phyloP scores from a whole-genome alignment of 2,797 vertebrate species.

The Gallinago solitaria region DNA sequence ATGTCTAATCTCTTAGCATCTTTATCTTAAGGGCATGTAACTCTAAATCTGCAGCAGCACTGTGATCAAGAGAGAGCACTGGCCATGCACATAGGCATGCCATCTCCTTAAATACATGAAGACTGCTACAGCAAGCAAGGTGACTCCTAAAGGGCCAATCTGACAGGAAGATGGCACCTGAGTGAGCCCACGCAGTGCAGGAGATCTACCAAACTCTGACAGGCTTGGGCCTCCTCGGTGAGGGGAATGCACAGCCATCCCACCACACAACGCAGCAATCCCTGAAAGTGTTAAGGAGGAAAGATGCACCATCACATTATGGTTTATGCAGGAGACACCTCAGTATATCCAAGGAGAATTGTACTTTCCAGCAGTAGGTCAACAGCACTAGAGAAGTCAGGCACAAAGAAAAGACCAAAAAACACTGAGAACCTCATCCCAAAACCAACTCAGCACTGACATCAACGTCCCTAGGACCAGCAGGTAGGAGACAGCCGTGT shows the following conservation, averaged over 20 bases:
- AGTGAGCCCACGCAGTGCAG: not conserved
- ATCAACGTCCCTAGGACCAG: not conserved
- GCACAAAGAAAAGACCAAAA: not conserved
- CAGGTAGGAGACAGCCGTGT: fast-evolving
- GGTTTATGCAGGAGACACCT: not conserved
- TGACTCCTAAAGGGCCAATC: not conserved
- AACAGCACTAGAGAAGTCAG: not conserved
- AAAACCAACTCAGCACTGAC: not conserved
- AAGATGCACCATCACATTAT: not conserved
- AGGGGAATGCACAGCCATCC: not conserved
- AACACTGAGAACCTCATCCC: not conserved
- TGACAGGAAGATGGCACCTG: not conserved
- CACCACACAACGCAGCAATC: not conserved
- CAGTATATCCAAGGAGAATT: not conserved
- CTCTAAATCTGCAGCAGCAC: not conserved
- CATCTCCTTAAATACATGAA: not conserved
- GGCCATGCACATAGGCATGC: not conserved
- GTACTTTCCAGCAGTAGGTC: not conserved
- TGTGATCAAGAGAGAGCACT: not conserved
- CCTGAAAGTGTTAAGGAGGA: not conserved
- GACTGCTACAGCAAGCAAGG: not conserved
- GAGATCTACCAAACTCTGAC: not conserved
- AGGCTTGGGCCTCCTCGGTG: not conserved
- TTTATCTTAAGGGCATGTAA: not conserved
- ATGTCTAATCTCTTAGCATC: not conserved